Evolutionary conservation across 2,797 vertebrate species (phyloP), one percentile per base, ranked within the genome.

Genomic region (Anas georgica): DNA sequence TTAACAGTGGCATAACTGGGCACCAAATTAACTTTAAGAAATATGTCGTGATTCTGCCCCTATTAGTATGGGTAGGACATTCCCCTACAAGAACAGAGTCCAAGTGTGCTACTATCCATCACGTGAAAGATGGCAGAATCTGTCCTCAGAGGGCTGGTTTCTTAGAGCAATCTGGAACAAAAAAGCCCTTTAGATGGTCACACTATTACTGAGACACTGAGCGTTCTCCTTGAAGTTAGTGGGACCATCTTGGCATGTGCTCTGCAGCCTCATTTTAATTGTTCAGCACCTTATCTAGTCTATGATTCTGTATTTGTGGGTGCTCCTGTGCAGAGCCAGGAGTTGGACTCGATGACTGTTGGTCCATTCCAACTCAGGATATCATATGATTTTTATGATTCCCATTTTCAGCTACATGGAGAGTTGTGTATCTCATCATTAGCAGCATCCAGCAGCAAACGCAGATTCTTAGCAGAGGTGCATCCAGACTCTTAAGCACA

Each of bases 1-100:
- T 95, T 94, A 96, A 96, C 90, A 89, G 91, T 87, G 82, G 81
- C 82, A 72, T 96, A 96, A 91, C 94, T 86, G 93, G 79, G 75
- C 73, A 86, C 76, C 90, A 95, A 83, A 95, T 96, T 94, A 94
- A 93, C 88, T 69, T 81, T 59, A 78, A 91, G 89, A 92, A 95
- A 79, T 95, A 89, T 59, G 78, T 92, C 75, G 17, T 93, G 91
- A 83, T 93, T 93, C 55, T 91, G 70, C 28, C 60, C 68, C 83
- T 73, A 37, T 96, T 92, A 94, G 72, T 78, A 88, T 91, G 95
- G 58, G 64, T 16, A 88, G 86, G 88, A 55, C 85, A 70, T 55
- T 83, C 63, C 82, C 92, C 22, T 62, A 16, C 66, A 78, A 74
- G 78, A 85, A 25, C 17, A 59, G 83, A 83, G 90, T 78, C 78